Evolutionary conservation across 2,888 invertebrate species (phyloP), one percentile per base, ranked within the genome.

Genomic region (Syritta pipiens): DNA sequence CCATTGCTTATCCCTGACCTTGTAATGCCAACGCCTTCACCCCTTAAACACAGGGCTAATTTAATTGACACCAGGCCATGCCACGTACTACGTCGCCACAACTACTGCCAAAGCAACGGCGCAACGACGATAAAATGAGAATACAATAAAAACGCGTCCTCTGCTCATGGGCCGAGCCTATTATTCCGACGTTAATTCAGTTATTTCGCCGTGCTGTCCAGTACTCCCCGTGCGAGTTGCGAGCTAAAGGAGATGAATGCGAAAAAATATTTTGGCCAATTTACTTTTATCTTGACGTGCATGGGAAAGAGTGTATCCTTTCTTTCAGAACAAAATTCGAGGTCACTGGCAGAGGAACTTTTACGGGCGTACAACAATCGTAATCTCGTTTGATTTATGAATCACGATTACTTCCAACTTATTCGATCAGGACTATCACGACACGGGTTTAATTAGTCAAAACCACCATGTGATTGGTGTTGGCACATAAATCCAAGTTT

Each of bases 391-490:
- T 68, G 59, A 59, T 68, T 68, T 68, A 68, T 68, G 68, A 68
- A 37, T 57, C 46, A 42, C 48, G 30, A 40, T 26, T 5, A 24
- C 59, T 22, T n/a, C 6, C 37, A 42, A 35, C 17, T 46, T 51
- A 32, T 68, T 68, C 37, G 28, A 68, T 68, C 59, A 59, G 49
- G 68, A 59, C 49, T 49, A 68, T 20, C 19, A 24, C 40, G 68
- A 68, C 68, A 68, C n/a, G n/a, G 26, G 40, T 49, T 59, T 59
- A 68, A 68, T 68, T 68, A 68, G 59, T 68, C 48, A 49, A 30
- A 49, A 37, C 17, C 10, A 22, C 46, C 12, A 37, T 59, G 30
- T 17, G n/a, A 44, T 22, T 12, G 10, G 7, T 40, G 19, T 55
- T 28, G n/a, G 40, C 1, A 32, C 17, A n/a, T 22, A 44, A 35